These are phyloP conservation scores for Temnothorax rugatulus DNA, from an alignment of 2,888 invertebrate species.

Conservation along the genomic window DNA sequence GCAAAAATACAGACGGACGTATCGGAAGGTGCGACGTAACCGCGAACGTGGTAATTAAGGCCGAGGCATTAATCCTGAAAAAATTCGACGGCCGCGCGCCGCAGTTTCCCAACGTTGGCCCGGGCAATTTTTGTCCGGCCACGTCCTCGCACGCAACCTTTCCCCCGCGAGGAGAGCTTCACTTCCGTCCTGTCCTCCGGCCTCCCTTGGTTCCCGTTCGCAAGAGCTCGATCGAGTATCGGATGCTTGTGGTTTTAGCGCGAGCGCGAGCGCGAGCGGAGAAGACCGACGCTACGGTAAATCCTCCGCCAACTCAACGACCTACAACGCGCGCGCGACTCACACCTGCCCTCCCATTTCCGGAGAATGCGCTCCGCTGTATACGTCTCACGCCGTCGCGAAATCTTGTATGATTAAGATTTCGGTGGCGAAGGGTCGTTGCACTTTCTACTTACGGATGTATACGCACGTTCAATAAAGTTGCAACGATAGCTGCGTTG, in stretches of 20 bases:
- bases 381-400: too few species aligned
- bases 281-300: slow-evolving; percentile 32
- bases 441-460: background rate
- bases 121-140: slow-evolving; percentile 51
- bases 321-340: slow-evolving; percentile 25
- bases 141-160: slow-evolving; percentile 53
- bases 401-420: slow-evolving; percentile 2
- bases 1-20: slow-evolving; percentile 49
- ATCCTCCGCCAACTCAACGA: slow-evolving; percentile 41
- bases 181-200: slow-evolving; percentile 62
- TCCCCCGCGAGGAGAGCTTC: slow-evolving; percentile 28
- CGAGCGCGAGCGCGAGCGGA: slow-evolving; percentile 65
- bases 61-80: slow-evolving; percentile 47
- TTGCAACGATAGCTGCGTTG: background rate
- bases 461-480: background rate
- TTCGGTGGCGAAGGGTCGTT: background rate
- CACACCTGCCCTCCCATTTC: slow-evolving; percentile 33
- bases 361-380: background rate
- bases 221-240: slow-evolving; percentile 72
- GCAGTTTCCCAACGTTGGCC: slow-evolving; percentile 46
- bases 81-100: slow-evolving; percentile 30
- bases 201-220: slow-evolving; percentile 44
- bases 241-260: slow-evolving; percentile 76
- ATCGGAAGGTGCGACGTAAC: slow-evolving; percentile 33
- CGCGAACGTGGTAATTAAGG: slow-evolving; percentile 50